Evolutionary conservation across 2,113 vertebrate species (phyloP).

Genomic region (Phrynocephalus versicolor): DNA sequence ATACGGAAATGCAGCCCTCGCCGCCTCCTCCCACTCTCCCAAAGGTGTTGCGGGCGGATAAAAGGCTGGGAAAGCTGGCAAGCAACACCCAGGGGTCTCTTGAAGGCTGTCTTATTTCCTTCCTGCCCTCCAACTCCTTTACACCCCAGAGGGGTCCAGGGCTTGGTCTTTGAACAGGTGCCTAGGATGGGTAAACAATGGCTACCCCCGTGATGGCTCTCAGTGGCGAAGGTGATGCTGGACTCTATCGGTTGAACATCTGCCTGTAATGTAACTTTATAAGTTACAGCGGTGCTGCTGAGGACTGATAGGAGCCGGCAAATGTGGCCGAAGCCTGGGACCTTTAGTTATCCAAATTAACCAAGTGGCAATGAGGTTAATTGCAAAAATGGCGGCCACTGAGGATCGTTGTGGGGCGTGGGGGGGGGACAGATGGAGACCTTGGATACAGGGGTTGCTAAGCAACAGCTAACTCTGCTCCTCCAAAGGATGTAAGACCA

Average conservation of each 20-base stretch:
- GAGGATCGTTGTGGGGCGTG: not conserved
- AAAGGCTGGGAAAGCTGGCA: slow-evolving; percentile 6
- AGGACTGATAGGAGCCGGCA: not conserved
- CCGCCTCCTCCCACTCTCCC: no score
- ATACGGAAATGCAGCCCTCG: slow-evolving; percentile 38
- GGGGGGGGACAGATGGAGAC: not conserved
- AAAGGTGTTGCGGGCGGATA: slow-evolving; percentile 36
- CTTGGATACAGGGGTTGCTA: no score
- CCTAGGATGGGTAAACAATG: not conserved
- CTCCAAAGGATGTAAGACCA: not conserved
- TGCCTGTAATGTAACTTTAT: not conserved
- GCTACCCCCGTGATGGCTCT: not conserved
- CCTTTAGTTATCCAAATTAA: not conserved
- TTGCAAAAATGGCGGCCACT: no score
- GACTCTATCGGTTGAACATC: not conserved
- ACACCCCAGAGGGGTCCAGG: no score
- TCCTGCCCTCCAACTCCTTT: no score
- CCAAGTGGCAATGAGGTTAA: no score
- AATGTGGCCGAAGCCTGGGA: not conserved
- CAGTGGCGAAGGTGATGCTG: not conserved
- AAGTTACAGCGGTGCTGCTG: no score
- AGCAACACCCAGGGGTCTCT: slow-evolving; percentile 1
- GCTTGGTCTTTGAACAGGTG: not conserved
- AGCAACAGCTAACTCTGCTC: not conserved
- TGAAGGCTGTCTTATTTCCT: not conserved